These are phyloP conservation scores for Scaptodrosophila lebanonensis DNA, from an alignment of 1,140 invertebrate genomes.

Conservation along the genomic window DNA sequence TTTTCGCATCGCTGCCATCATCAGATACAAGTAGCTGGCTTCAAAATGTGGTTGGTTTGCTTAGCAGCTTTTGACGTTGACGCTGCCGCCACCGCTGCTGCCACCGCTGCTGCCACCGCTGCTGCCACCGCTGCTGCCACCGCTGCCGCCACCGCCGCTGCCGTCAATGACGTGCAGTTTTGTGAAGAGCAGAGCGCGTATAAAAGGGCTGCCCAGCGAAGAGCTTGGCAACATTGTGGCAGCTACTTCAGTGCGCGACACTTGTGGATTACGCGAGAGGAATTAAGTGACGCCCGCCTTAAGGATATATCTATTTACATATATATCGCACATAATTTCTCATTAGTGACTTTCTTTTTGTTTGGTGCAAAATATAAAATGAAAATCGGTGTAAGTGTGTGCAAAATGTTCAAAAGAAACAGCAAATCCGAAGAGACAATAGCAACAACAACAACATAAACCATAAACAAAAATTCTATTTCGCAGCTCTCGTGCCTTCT, in stretches of 20 bases:
- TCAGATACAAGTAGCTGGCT: too few relatives aligned
- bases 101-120: not conserved
- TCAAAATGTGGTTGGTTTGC: conserved; percentile 34
- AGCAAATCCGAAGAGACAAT: not conserved
- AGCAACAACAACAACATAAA: not conserved
- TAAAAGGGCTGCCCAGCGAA: conserved; percentile 61
- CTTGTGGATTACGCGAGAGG: conserved; percentile 30
- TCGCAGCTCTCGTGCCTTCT: too few relatives aligned
- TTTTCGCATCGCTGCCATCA: conserved; percentile 49
- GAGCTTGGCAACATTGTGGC: conserved; percentile 59
- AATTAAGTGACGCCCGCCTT: not conserved
- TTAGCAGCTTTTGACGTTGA: conserved; percentile 47
- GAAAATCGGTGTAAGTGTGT: conserved; percentile 38
- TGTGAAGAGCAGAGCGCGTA: conserved; percentile 43
- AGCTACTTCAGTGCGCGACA: conserved; percentile 38
- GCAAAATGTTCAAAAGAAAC: conserved; percentile 1
- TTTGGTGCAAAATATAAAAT: conserved; percentile 17
- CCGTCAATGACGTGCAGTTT: conserved; percentile 32
- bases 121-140: conserved; percentile 9
- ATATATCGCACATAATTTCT: too few relatives aligned
- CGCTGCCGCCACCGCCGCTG: conserved; percentile 2
- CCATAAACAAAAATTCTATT: not conserved
- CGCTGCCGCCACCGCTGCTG: conserved; percentile 9
- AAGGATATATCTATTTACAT: too few relatives aligned
- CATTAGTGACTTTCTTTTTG: conserved; percentile 18